Base-by-base conservation (phyloP, 2,888 invertebrate species). In the Euplagia quadripunctaria region DNA sequence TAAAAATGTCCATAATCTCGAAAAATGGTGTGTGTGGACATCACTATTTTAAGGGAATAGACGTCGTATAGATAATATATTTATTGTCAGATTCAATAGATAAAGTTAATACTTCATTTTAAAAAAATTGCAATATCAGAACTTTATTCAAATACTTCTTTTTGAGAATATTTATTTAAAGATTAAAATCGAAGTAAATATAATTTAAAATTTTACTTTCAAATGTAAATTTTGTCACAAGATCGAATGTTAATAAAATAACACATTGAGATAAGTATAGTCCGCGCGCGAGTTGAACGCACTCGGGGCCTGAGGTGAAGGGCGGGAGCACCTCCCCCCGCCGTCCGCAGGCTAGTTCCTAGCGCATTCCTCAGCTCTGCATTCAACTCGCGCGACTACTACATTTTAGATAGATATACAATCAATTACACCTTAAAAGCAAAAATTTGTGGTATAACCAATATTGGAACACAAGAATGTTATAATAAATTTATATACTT, bases 1-100 rank as follows among this genome's bases (percentile, higher is more conserved):
- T 17, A 66, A 31, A n/a, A 42, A 67, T 58, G 72, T 74, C 52
- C 63, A 70, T 71, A 74, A 72, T 78, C 66, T 80, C 70, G 76
- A 82, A 67, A 76, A 77, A 64, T 58, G 20, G 66, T 81, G 81
- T 80, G 79, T 63, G 70, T 76, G 76, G 74, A 84, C 81, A 82
- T 79, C 74, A 81, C 81, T 81, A 81, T 74, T 75, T 76, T 72
- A 43, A 78, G 78, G 76, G 76, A 75, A 70, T 75, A 75, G 74
- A 72, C 46, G n/a, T 52, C 20, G 72, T 78, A 78, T 79, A 76
- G 31, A 77, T 77, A 78, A 80, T 64, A 77, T 79, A 76, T 72
- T 83, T 83, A 85, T 83, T 85, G 83, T 85, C 83, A 83, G 82
- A 83, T 80, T 83, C 80, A 83, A 75, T 82, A 81, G 73, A 74